Evolutionary conservation across 2,797 vertebrate genomes (phyloP).

Genomic region (Poecilia gillii): DNA sequence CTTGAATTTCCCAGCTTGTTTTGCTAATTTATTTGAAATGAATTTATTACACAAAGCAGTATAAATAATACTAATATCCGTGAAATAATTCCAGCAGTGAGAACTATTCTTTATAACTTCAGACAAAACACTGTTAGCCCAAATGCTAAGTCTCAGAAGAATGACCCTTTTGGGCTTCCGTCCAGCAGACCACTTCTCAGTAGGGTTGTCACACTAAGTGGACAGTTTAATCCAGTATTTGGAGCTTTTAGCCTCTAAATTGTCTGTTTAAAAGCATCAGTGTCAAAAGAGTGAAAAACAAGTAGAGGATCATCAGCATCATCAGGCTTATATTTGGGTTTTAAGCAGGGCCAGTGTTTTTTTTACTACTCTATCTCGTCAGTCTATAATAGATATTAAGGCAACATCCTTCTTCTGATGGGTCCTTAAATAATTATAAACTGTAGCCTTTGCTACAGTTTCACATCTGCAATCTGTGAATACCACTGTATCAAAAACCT

Average conservation of each 20-base stretch:
- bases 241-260: conserved; percentile 64
- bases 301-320: background rate
- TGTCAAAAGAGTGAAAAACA: conserved; percentile 11
- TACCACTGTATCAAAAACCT: background rate
- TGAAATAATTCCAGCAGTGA: background rate
- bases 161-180: conserved; percentile 43
- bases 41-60: background rate
- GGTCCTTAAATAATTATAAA: background rate
- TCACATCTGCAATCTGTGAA: background rate
- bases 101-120: background rate
- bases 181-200: conserved; percentile 56
- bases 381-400: background rate
- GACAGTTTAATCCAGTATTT: conserved; percentile 63
- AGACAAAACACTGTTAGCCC: conserved; percentile 7
- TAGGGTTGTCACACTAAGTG: conserved; percentile 61
- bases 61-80: background rate
- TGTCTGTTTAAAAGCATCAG: conserved; percentile 47
- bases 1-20: background rate
- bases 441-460: background rate
- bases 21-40: background rate
- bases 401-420: background rate
- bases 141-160: conserved; percentile 42
- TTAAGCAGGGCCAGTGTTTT: conserved; percentile 2
- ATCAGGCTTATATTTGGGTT: conserved; percentile 1
- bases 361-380: background rate